Evolutionary conservation across 2,797 vertebrate genomes (phyloP).

Genomic region (Siniperca obscura): DNA sequence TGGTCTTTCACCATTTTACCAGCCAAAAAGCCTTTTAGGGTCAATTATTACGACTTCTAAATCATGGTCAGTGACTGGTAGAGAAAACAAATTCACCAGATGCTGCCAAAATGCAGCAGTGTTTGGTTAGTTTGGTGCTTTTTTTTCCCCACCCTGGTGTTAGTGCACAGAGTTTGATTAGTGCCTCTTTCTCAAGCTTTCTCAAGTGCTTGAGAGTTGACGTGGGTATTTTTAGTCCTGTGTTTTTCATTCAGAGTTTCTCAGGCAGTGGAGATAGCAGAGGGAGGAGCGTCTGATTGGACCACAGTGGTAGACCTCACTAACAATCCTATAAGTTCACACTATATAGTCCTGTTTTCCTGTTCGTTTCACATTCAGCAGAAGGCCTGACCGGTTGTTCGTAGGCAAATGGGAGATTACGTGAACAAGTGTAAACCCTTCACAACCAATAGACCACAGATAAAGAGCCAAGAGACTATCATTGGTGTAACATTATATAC

Average conservation of each 20-base stretch:
- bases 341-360: not conserved
- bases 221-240: constrained; percentile 65
- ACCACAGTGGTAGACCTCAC: not conserved
- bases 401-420: not conserved
- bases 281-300: constrained; percentile 29
- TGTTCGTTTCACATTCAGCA: not conserved
- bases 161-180: constrained; percentile 42
- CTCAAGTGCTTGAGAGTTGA: constrained; percentile 35
- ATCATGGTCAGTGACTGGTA: not conserved
- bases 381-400: not conserved
- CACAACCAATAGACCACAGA: not conserved
- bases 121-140: constrained; percentile 29
- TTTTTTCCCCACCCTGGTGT: constrained; percentile 54
- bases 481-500: not conserved
- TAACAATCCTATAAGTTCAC: not conserved
- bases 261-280: constrained; percentile 43
- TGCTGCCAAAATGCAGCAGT: constrained; percentile 4
- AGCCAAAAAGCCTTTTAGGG: constrained; percentile 18
- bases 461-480: not conserved
- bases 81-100: constrained; percentile 15
- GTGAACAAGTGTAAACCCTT: not conserved
- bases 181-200: constrained; percentile 44
- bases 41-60: not conserved
- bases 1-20: constrained; percentile 5
- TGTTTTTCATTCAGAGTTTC: constrained; percentile 58